phyloP scores from a whole-genome alignment of 2,113 vertebrate genomes.

The Polypterus bichir region DNA sequence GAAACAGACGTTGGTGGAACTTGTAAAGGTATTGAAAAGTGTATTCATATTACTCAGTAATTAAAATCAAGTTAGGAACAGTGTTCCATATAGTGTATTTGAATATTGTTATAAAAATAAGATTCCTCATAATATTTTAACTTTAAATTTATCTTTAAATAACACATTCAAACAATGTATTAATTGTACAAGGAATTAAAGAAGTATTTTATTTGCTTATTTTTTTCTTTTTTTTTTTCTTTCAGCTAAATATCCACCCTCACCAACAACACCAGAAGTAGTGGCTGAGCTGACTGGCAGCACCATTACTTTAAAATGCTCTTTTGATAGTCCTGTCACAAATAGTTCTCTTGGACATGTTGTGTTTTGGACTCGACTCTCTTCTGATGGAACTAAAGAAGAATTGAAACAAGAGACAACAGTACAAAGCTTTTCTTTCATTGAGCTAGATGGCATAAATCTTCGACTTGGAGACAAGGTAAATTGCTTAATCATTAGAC shows the following conservation, averaged over 20 bases:
- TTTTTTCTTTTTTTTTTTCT: not conserved
- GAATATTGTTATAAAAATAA: too few species aligned
- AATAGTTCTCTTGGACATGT: conserved; percentile 58
- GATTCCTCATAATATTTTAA: too few species aligned
- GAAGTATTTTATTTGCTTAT: not conserved
- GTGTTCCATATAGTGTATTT: too few species aligned
- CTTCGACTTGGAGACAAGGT: conserved; percentile 77
- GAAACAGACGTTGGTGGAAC: conserved; percentile 31
- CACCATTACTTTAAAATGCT: conserved; percentile 59
- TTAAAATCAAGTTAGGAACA: too few species aligned
- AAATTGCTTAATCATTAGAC: conserved; percentile 11
- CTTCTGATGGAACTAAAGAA: conserved; percentile 57
- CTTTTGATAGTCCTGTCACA: conserved; percentile 42
- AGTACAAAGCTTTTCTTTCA: conserved; percentile 51
- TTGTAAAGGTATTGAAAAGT: conserved; percentile 40
- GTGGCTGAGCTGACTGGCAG: conserved; percentile 40
- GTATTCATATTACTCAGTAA: too few species aligned
- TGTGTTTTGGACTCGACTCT: conserved; percentile 70
- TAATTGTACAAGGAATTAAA: too few species aligned
- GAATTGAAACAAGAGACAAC: conserved; percentile 68
- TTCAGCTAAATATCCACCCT: conserved; percentile 34
- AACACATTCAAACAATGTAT: too few species aligned
- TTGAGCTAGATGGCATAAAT: conserved; percentile 80
- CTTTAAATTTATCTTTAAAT: too few species aligned
- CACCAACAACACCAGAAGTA: conserved; percentile 45